These are phyloP conservation scores for Bombus breviceps DNA, from an alignment of 1,140 invertebrate species.

Conservation along the genomic window DNA sequence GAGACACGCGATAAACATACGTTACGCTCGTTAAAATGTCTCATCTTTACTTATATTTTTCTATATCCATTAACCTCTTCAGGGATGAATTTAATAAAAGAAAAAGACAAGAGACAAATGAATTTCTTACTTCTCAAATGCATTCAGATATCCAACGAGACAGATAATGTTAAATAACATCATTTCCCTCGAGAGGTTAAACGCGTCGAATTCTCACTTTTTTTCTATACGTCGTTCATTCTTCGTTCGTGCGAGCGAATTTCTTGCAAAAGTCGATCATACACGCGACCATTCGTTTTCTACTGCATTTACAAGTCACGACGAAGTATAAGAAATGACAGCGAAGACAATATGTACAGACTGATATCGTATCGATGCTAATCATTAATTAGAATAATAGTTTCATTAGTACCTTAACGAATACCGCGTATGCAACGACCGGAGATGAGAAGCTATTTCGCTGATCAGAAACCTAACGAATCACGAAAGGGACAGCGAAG, in stretches of 20 bases:
- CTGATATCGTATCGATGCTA: constrained; percentile 60
- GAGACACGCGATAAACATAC: background rate
- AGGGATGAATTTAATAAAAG: background rate
- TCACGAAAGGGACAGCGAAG: background rate
- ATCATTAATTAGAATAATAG: constrained; percentile 53
- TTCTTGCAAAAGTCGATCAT: background rate
- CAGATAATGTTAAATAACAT: background rate
- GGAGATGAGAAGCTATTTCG: constrained; percentile 14
- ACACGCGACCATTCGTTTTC: constrained; percentile 15
- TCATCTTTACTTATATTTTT: background rate
- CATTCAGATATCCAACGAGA: background rate
- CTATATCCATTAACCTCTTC: background rate
- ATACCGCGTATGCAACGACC: constrained; percentile 36
- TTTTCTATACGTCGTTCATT: background rate
- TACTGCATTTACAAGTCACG: constrained; percentile 48
- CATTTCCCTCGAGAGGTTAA: background rate
- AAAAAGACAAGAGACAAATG: background rate
- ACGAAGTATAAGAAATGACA: constrained; percentile 66
- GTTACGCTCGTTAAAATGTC: background rate
- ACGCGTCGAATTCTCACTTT: background rate
- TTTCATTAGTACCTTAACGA: constrained; percentile 60
- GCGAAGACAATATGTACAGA: constrained; percentile 73
- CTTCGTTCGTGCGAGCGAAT: constrained; percentile 1
- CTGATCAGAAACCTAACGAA: too few species aligned
- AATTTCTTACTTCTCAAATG: background rate